Base-by-base conservation (phyloP, 2,797 vertebrate species). In the Xenentodon cancila region DNA sequence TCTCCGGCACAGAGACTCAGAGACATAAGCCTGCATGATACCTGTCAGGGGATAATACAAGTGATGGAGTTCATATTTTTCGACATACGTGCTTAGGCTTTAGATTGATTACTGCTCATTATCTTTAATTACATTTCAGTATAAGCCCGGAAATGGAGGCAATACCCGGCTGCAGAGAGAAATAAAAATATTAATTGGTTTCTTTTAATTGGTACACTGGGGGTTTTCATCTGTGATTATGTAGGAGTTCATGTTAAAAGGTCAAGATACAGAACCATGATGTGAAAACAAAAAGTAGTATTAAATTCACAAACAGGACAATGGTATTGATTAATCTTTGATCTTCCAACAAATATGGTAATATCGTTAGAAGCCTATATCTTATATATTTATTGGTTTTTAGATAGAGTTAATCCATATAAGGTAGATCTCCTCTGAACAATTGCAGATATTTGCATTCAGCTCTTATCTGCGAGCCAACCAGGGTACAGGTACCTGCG, bases 81-180 rank as follows among this genome's bases (percentile, higher is more conserved):
- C 25, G 25, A 25, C 50, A 49, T 73, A 64, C 59, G 40, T 73
- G 68, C 71, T 66, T 54, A 56, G 78, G 74, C 68, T 88, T 85
- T 83, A 79, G 88, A 89, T 86, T 81, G 83, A 88, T 90, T 85
- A 85, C 46, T 63, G 67, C 82, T 90, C 74, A 86, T 90, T 88
- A 91, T 25, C 73, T 55, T 47, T 79, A 81, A 81, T 85, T 86
- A 83, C 64, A 77, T 80, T 81, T 72, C 61, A 64, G 74, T 80
- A 78, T 75, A 72, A 81, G 51, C 53, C 1, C 9, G 68, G 51
- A 72, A 84, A 78, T 42, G 9, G 46, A 74, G 46, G 15, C 17
- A 30, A 32, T 7, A 32, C 32, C 32, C 7, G 8, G 32, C 1
- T 32, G 32, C 32, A 32, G 6, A 32, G 32, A 32, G 32, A 32